Percentiles rank a stretch among this genome's conserved stretches.
Conservation (phyloP, 2,113 vertebrate genomes). For the Phyllostomus hastatus region DNA sequence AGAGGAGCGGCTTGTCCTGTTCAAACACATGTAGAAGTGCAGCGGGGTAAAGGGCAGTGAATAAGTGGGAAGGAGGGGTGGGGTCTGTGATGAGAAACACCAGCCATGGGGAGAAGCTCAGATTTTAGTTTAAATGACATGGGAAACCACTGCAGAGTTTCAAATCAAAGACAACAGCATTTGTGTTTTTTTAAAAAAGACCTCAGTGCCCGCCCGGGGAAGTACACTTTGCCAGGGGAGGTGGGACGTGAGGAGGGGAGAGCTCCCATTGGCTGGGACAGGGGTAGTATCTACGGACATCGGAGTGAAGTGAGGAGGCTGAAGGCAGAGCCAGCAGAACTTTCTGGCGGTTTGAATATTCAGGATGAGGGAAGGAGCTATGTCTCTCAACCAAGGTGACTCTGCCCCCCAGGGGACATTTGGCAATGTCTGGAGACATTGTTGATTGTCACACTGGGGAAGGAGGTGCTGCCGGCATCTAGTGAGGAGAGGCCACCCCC, state of each 20-base stretch:
- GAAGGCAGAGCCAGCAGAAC: background rate
- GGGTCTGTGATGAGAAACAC: background rate
- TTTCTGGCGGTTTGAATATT: background rate
- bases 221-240: too few species aligned
- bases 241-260: fast-evolving
- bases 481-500: background rate
- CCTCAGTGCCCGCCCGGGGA: background rate
- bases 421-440: background rate
- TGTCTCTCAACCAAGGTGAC: background rate
- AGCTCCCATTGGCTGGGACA: background rate
- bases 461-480: background rate
- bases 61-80: too few species aligned
- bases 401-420: background rate
- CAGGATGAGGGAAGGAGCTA: background rate
- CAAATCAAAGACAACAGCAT: background rate
- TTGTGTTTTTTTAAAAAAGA: background rate
- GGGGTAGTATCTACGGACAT: fast-evolving
- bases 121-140: background rate
- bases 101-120: background rate
- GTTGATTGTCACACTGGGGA: background rate
- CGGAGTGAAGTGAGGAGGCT: background rate
- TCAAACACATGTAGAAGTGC: background rate
- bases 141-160: background rate
- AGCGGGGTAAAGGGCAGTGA: background rate
- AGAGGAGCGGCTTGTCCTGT: too few species aligned